Evolutionary conservation across 1,140 invertebrate genomes (phyloP).

Genomic region (Dinoponera quadriceps): DNA sequence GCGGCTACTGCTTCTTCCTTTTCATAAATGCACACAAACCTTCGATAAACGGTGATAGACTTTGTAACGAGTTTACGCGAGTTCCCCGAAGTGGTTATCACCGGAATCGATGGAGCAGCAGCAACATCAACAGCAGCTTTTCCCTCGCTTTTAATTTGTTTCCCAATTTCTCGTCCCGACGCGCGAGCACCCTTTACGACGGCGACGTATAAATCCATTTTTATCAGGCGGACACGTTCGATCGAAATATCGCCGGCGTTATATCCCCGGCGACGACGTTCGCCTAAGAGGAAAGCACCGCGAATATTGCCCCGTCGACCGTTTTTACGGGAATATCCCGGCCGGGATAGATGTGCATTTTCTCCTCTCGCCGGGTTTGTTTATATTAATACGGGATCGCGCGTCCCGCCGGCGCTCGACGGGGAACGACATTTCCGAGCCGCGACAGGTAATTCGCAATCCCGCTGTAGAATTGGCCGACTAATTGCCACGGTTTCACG

Average conservation of each 20-base stretch:
- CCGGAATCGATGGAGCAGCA: neutral
- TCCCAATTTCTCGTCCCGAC: conserved; percentile 3
- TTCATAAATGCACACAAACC: conserved; percentile 24
- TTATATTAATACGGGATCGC: conserved; percentile 59
- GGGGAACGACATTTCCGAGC: conserved; percentile 48
- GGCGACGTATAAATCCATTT: neutral
- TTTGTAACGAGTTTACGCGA: conserved; percentile 27
- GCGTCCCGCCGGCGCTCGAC: conserved; percentile 8
- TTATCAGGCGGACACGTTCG: neutral
- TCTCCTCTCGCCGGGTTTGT: conserved; percentile 23
- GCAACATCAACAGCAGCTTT: no score
- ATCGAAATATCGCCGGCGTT: neutral
- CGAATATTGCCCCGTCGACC: neutral
- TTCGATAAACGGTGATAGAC: conserved; percentile 36
- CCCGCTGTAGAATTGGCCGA: conserved; percentile 54
- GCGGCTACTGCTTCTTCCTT: conserved; percentile 16
- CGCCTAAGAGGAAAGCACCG: neutral
- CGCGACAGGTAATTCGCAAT: conserved; percentile 59
- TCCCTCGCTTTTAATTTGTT: conserved; percentile 25
- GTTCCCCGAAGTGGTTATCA: conserved; percentile 28
- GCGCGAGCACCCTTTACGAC: neutral
- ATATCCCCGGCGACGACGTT: neutral
- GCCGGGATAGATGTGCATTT: conserved; percentile 44
- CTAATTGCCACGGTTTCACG: conserved; percentile 53
- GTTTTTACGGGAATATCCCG: conserved; percentile 27